Percentiles rank a stretch among this genome's conserved stretches.
These are phyloP conservation scores for Tragopan temminckii DNA, from an alignment of 2,797 vertebrate species.

Conservation along the genomic window DNA sequence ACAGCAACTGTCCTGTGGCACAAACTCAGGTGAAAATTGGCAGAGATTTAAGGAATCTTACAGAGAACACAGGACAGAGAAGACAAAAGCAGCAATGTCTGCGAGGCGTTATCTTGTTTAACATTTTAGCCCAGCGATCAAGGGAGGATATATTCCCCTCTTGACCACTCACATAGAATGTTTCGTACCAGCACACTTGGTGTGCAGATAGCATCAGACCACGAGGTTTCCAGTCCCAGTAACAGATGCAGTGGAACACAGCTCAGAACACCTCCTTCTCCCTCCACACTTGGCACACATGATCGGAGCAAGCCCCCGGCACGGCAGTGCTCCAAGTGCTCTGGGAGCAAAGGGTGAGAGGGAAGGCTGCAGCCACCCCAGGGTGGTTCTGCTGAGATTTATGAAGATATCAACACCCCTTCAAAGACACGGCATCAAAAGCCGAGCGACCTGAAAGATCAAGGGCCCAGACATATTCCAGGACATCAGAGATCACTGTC, in stretches of 20 bases:
- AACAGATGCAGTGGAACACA: constrained; percentile 8
- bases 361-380: constrained; percentile 22
- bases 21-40: not conserved
- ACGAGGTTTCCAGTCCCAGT: not conserved
- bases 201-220: constrained; percentile 41
- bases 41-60: constrained; percentile 27
- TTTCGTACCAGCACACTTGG: constrained; percentile 48
- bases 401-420: constrained; percentile 34
- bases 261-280: constrained; percentile 14
- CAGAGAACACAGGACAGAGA: not conserved
- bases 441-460: constrained; percentile 33
- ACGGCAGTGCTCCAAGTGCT: not conserved
- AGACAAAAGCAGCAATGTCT: not conserved
- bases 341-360: not conserved
- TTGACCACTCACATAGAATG: not conserved
- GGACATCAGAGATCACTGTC: constrained; percentile 17
- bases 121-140: not conserved
- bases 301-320: not conserved
- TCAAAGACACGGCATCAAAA: constrained; percentile 37
- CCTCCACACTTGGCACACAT: not conserved
- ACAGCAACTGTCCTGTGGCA: not conserved
- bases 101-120: constrained; percentile 5
- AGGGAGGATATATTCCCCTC: constrained; percentile 34
- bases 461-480: constrained; percentile 9
- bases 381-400: constrained; percentile 20